Conservation (phyloP, 2,113 vertebrate genomes). For the Mixornis gularis region DNA sequence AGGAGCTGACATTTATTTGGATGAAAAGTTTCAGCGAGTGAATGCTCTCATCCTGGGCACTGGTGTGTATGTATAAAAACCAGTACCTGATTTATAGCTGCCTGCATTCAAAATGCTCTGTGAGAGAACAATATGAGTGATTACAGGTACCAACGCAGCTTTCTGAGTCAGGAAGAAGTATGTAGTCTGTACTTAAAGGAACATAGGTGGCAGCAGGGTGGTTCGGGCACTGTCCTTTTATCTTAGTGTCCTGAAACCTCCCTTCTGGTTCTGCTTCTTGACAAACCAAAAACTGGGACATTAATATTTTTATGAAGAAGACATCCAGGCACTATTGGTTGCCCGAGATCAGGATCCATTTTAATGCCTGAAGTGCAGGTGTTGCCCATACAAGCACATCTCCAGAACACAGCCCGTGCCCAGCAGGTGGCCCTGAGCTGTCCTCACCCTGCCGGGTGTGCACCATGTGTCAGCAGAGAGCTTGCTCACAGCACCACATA, state of each 20-base stretch:
- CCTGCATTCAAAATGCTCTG: background rate
- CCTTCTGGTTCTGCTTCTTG: background rate
- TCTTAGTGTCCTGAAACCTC: background rate
- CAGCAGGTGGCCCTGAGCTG: background rate
- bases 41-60: background rate
- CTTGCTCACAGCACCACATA: no score
- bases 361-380: background rate
- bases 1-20: background rate
- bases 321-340: background rate
- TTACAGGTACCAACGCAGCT: background rate
- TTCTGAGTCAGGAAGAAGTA: background rate
- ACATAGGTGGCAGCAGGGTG: background rate
- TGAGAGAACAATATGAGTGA: background rate
- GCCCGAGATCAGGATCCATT: background rate
- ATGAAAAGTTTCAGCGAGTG: background rate
- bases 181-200: background rate
- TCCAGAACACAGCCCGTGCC: rapidly evolving
- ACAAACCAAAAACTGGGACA: background rate
- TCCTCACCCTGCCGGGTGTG: rapidly evolving
- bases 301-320: background rate
- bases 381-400: background rate
- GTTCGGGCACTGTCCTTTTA: background rate
- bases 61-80: rapidly evolving
- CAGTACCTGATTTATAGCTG: background rate
- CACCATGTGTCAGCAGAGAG: background rate